Evolutionary conservation across 2,797 vertebrate species (phyloP).

Genomic region (Calcarius lapponicus): DNA sequence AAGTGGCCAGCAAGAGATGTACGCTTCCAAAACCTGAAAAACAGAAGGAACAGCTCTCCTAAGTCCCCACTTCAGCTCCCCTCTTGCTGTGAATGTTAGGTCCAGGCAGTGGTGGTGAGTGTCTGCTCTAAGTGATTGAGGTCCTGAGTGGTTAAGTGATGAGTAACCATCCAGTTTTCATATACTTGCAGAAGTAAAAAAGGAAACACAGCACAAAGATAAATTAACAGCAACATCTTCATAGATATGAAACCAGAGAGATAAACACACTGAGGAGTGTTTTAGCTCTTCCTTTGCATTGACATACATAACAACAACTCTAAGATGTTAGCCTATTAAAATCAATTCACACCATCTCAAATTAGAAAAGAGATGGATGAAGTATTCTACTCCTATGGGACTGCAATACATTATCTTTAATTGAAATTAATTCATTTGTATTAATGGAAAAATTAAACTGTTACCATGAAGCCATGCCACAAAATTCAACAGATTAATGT

Average conservation of each 20-base stretch:
- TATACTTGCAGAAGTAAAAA: background rate
- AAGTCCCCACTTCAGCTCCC: background rate
- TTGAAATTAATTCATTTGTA: slow-evolving; percentile 14
- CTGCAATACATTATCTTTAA: background rate
- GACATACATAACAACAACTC: background rate
- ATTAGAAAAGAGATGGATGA: background rate
- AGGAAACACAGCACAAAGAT: background rate
- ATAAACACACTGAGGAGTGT: background rate
- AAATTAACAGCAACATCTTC: background rate
- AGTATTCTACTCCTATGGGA: background rate
- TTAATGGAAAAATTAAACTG: slow-evolving; percentile 4
- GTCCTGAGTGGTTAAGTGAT: background rate
- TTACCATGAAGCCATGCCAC: background rate
- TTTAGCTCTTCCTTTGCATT: background rate
- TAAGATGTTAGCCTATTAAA: background rate
- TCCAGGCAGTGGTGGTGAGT: background rate
- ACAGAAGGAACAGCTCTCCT: background rate
- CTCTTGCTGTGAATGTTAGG: background rate
- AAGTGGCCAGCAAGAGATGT: background rate
- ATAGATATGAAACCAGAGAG: background rate
- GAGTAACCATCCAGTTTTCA: background rate
- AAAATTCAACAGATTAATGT: background rate
- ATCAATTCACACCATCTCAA: background rate
- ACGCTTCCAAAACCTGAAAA: background rate
- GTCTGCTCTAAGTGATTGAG: rapidly evolving